Base-by-base conservation (phyloP, 2,888 invertebrate species). In the Campoplex capitator region DNA sequence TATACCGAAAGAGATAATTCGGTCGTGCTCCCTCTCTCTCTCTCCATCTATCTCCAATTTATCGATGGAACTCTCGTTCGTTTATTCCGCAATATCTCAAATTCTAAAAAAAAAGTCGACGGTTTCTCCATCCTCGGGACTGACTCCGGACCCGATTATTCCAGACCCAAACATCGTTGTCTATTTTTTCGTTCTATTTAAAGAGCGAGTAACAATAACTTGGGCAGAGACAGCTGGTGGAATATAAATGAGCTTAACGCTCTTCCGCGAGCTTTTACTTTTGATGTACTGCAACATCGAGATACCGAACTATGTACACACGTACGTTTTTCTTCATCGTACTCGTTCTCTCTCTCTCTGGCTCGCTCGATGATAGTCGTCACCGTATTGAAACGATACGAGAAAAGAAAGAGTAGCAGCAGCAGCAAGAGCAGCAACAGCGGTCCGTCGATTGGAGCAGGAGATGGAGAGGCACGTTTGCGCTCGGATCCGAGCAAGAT, bases 231-330 rank as follows among this genome's bases (percentile, higher is more conserved):
- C 62, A 62, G 62, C 62, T 62, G 62, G 32, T 32, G 16, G 16
- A 62, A 32, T 4, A 62, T 62, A 62, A 62, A 62, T 62, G 62
- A 32, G 62, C 32, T n/a, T 62, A 32, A 32, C 16, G 32, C 62
- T 62, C 51, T 32, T 16, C 16, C 32, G 62, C 32, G 62, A 62
- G 62, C 62, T 62, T 62, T 62, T 62, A 62, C 62, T 62, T 62
- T 62, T 62, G 62, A 62, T 32, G 58, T 3, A 58, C 28, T 32
- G 28, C 28, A 58, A 13, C 67, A n/a, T 11, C 54, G 35, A 58
- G 58, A 74, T 74, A 74, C 65, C 74, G 74, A 65, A 16, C 11
- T 7, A 42, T 23, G 28, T 28, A 58, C 16, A 54, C 51, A n/a
- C 54, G 54, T 23, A 23, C 28, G 28, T 23, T 78, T 67, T 79